A percentile compares a stretch with the other conserved stretches of the same genome.
phyloP scores from a whole-genome alignment of 2,797 vertebrate species.

The Echeneis naucrates region DNA sequence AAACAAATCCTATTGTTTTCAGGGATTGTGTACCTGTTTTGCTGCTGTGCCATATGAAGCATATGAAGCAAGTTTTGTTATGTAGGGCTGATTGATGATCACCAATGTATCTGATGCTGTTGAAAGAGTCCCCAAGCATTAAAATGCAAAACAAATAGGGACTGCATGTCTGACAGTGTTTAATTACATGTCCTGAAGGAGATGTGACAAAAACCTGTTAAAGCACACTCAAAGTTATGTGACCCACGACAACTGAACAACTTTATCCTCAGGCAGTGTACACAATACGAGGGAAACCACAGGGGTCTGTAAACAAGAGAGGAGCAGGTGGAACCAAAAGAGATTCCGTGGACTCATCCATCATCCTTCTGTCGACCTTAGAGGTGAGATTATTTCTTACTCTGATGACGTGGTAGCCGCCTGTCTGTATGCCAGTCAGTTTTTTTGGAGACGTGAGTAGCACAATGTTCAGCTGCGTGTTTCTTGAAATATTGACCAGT shows the following conservation, averaged over 20 bases:
- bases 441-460: neutral
- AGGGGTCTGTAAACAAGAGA: constrained; percentile 38
- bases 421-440: constrained; percentile 16
- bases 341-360: constrained; percentile 10
- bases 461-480: constrained; percentile 7
- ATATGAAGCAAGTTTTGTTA: constrained; percentile 5
- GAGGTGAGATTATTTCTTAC: constrained; percentile 19
- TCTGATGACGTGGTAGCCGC: neutral
- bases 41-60: neutral
- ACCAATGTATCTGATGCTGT: neutral
- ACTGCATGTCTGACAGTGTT: constrained; percentile 22
- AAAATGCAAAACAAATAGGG: constrained; percentile 15
- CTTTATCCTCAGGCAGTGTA: constrained; percentile 45
- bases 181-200: constrained; percentile 25
- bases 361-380: constrained; percentile 17
- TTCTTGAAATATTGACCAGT: constrained; percentile 9
- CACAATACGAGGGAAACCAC: constrained; percentile 41
- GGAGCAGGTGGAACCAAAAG: constrained; percentile 22
- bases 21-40: neutral
- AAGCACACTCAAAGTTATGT: constrained; percentile 13
- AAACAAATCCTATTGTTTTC: no score
- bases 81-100: constrained; percentile 29
- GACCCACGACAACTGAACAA: constrained; percentile 14
- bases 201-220: constrained; percentile 28
- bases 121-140: constrained; percentile 20